Conservation (phyloP, 1,140 invertebrate species). For the Maconellicoccus hirsutus region DNA sequence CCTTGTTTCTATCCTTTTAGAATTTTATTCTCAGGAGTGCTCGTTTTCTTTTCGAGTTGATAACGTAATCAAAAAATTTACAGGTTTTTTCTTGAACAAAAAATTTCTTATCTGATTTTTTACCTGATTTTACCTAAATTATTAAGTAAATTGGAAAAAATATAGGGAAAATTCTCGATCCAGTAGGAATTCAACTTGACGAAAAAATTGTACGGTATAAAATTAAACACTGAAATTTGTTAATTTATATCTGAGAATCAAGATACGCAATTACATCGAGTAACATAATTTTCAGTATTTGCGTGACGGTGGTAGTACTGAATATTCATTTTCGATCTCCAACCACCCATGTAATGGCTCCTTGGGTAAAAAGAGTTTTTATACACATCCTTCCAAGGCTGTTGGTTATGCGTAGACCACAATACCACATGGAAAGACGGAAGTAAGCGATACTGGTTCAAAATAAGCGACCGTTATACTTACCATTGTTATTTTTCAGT, state of each 20-base stretch:
- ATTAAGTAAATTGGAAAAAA: too few species aligned
- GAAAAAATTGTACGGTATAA: not conserved
- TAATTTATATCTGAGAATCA: too few species aligned
- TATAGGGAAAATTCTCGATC: too few species aligned
- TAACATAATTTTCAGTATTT: conserved; percentile 70
- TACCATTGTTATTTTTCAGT: conserved; percentile 26
- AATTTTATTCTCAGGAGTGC: too few species aligned
- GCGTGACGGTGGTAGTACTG: conserved; percentile 93
- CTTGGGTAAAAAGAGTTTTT: conserved; percentile 84
- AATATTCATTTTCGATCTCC: conserved; percentile 94
- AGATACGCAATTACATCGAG: conserved; percentile 30
- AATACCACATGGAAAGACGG: conserved; percentile 64
- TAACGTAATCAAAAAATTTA: too few species aligned
- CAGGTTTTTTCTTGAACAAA: too few species aligned
- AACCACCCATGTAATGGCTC: conserved; percentile 87
- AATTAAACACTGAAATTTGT: conserved; percentile 41
- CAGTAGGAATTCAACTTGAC: not conserved
- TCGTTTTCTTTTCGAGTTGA: too few species aligned
- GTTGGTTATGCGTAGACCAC: conserved; percentile 68
- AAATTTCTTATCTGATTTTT: too few species aligned
- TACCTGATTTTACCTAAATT: too few species aligned
- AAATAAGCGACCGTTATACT: too few species aligned
- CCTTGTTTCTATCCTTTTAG: too few species aligned
- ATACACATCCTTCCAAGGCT: conserved; percentile 79
- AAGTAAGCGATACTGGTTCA: conserved; percentile 46